Evolutionary conservation across 2,113 vertebrate species (phyloP).

Genomic region (Epinephelus moara): DNA sequence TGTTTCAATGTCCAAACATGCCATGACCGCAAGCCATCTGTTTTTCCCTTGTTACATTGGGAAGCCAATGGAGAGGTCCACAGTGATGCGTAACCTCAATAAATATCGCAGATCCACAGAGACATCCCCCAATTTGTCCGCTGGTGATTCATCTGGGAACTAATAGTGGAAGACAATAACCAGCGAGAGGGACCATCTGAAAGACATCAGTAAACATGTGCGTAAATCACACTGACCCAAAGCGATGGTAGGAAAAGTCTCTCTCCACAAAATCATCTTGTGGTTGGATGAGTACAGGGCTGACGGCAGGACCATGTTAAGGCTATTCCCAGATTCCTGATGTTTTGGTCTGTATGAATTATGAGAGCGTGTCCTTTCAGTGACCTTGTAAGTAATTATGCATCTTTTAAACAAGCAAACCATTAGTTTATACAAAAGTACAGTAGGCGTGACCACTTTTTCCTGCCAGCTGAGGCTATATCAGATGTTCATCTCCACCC

Average conservation of each 20-base stretch:
- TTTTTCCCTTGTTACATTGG: conserved; percentile 72
- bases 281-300: conserved; percentile 69
- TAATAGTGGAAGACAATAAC: conserved; percentile 83
- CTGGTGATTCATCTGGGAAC: conserved; percentile 82
- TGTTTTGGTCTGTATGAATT: conserved; percentile 58
- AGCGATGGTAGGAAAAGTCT: conserved; percentile 67
- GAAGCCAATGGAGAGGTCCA: conserved; percentile 75
- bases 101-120: conserved; percentile 77
- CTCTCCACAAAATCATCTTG: conserved; percentile 72
- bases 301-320: conserved; percentile 62
- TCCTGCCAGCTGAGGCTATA: neutral
- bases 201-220: conserved; percentile 84
- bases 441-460: neutral
- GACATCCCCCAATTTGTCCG: conserved; percentile 79
- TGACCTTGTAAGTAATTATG: conserved; percentile 60
- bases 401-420: conserved; percentile 34
- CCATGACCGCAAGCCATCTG: conserved; percentile 82
- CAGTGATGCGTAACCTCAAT: conserved; percentile 82
- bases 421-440: conserved; percentile 15
- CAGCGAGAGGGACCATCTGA: conserved; percentile 77
- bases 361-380: conserved; percentile 67
- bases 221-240: conserved; percentile 80
- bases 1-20: conserved; percentile 83
- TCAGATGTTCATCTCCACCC: neutral
- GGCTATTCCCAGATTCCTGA: conserved; percentile 73